Percentiles rank a stretch among this genome's conserved stretches.
phyloP scores from a whole-genome alignment of 2,888 invertebrate species.

The Macaria notata region DNA sequence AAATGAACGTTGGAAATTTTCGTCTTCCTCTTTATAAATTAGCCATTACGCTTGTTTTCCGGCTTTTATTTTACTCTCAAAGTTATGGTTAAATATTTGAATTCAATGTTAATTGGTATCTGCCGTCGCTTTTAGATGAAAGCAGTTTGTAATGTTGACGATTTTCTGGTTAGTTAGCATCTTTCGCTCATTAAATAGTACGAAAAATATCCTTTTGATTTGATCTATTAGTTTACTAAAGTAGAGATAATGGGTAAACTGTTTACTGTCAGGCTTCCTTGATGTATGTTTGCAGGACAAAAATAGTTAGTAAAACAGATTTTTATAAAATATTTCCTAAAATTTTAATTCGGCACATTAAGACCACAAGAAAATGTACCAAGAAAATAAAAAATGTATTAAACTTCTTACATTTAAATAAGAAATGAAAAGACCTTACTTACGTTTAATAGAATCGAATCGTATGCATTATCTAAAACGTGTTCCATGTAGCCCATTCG shows the following conservation, averaged over 20 bases:
- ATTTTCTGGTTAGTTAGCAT: too few relatives aligned
- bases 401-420: not conserved
- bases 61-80: conserved; percentile 16
- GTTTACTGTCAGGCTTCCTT: too few relatives aligned
- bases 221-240: too few relatives aligned
- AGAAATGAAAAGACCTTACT: conserved; percentile 27
- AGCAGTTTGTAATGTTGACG: not conserved
- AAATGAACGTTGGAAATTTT: conserved; percentile 29
- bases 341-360: too few relatives aligned
- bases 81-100: conserved; percentile 9
- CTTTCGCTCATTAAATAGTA: too few relatives aligned
- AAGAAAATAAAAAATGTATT: too few relatives aligned
- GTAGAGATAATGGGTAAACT: too few relatives aligned
- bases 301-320: too few relatives aligned
- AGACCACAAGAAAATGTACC: too few relatives aligned
- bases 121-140: not conserved
- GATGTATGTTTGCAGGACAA: too few relatives aligned
- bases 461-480: conserved; percentile 69
- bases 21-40: conserved; percentile 24
- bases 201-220: too few relatives aligned
- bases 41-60: conserved; percentile 19
- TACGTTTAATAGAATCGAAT: conserved; percentile 60
- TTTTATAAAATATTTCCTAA: too few relatives aligned
- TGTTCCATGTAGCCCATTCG: conserved; percentile 58
- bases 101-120: conserved; percentile 7